A percentile compares a stretch with the other conserved stretches of the same genome.
phyloP scores from a whole-genome alignment of 1,140 invertebrate genomes.

The Delia radicum region DNA sequence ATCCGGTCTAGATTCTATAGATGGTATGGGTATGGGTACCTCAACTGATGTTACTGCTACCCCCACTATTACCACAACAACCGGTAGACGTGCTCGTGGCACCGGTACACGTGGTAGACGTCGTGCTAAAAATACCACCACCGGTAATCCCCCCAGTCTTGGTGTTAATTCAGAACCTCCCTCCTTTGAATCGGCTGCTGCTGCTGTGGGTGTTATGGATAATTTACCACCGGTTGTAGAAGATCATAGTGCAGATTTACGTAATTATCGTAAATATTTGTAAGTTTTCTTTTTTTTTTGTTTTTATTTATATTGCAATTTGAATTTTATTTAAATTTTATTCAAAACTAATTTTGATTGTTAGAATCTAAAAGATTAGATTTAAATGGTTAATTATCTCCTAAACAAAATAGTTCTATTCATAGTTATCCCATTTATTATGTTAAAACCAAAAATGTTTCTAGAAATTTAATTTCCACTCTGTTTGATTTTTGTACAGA shows the following conservation, averaged over 20 bases:
- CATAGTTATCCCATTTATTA: no score
- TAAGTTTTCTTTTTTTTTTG: slow-evolving; percentile 32
- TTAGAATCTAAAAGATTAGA: no score
- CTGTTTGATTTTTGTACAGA: no score
- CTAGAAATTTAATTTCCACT: no score
- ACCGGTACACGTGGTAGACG: slow-evolving; percentile 46
- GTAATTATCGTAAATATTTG: slow-evolving; percentile 55
- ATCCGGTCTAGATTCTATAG: slow-evolving; percentile 39
- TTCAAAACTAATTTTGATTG: neutral
- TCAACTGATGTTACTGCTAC: slow-evolving; percentile 29
- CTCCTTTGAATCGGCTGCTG: slow-evolving; percentile 52
- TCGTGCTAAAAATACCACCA: slow-evolving; percentile 34
- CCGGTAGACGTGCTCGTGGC: slow-evolving; percentile 37
- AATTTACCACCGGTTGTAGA: slow-evolving; percentile 14
- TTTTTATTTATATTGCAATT: neutral
- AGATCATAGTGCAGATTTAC: slow-evolving; percentile 46
- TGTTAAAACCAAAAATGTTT: no score
- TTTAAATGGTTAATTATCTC: no score
- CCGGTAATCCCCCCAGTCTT: slow-evolving; percentile 42
- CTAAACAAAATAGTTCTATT: no score
- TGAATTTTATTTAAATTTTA: neutral
- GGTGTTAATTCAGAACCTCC: slow-evolving; percentile 48
- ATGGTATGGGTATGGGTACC: slow-evolving; percentile 24
- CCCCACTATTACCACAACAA: slow-evolving; percentile 27
- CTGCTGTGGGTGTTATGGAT: slow-evolving; percentile 43